Evolutionary conservation across 2,888 invertebrate species (phyloP), one percentile per base, ranked within the genome.

Genomic region (Cephonodes hylas): DNA sequence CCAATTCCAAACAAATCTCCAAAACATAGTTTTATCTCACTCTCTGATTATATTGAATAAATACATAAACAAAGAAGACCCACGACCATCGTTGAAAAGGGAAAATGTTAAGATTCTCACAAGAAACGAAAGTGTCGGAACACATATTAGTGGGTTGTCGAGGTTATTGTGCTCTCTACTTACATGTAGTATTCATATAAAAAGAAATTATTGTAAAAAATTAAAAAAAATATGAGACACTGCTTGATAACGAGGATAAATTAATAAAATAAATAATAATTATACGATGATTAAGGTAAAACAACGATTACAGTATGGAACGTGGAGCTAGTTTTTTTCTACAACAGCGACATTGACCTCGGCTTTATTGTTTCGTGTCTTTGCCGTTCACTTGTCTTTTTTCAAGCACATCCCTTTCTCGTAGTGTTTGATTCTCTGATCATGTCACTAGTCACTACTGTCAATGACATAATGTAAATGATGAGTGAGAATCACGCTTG

Each of bases 311-410:
- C 68, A 69, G 72, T 69, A 66, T 74, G 69, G 73, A 75, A 77
- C 80, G 83, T 88, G 90, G 91, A 84, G 91, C 91, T 91, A 92
- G 71, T 89, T 91, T 91, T 91, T 91, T 92, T 88, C 91, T 91
- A 91, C 91, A 91, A 91, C 91, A 91, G 85, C 79, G 69, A 64
- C 61, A 70, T 71, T 66, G 66, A 72, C 64, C 67, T 69, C 66
- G 66, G 66, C 64, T 63, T 64, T 63, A 61, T 63, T 64, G 58
- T 42, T 45, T 45, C 61, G 58, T 62, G 48, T 62, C 64, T 64
- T 68, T 67, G 69, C 64, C 64, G 66, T 68, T 71, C 68, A 69
- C 68, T 66, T 27, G 48, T 58, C 58, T 18, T 27, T 53, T 69
- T 67, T 63, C 62, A 66, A 67, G 65, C 68, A 73, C 66, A 70